phyloP scores from a whole-genome alignment of 2,888 invertebrate species.

The Micropterix aruncella region DNA sequence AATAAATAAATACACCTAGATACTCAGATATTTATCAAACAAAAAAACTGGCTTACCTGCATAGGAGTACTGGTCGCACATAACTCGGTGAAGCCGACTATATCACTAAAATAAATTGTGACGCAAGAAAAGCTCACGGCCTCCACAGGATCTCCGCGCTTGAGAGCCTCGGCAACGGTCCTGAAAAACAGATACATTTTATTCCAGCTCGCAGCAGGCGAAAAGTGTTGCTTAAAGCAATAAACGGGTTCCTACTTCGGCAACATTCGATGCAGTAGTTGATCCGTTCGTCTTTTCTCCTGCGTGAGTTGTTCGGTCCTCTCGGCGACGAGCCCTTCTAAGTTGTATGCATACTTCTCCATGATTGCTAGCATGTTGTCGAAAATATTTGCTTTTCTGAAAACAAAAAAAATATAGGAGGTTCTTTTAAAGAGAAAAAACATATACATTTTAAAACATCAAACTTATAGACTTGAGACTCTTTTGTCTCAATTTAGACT shows the following conservation, averaged over 20 bases:
- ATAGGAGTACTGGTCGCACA: slow-evolving; percentile 69
- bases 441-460: no score
- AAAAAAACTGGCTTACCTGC: slow-evolving; percentile 42
- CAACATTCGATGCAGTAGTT: slow-evolving; percentile 70
- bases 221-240: no score
- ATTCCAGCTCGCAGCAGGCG: no score
- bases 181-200: slow-evolving; percentile 25
- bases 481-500: no score
- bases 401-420: no score
- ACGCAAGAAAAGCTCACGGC: slow-evolving; percentile 73
- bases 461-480: no score
- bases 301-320: slow-evolving; percentile 66
- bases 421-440: no score
- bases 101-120: slow-evolving; percentile 74
- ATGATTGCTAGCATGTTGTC: slow-evolving; percentile 84
- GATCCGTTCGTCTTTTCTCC: slow-evolving; percentile 77
- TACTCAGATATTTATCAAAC: neutral
- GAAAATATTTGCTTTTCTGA: slow-evolving; percentile 70
- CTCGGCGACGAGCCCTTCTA: slow-evolving; percentile 73
- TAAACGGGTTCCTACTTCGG: slow-evolving; percentile 54
- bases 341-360: slow-evolving; percentile 81
- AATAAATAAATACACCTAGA: no score
- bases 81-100: slow-evolving; percentile 70
- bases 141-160: slow-evolving; percentile 62
- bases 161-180: slow-evolving; percentile 67